Conservation (phyloP, 2,888 invertebrate species). For the Amitus sp. region DNA sequence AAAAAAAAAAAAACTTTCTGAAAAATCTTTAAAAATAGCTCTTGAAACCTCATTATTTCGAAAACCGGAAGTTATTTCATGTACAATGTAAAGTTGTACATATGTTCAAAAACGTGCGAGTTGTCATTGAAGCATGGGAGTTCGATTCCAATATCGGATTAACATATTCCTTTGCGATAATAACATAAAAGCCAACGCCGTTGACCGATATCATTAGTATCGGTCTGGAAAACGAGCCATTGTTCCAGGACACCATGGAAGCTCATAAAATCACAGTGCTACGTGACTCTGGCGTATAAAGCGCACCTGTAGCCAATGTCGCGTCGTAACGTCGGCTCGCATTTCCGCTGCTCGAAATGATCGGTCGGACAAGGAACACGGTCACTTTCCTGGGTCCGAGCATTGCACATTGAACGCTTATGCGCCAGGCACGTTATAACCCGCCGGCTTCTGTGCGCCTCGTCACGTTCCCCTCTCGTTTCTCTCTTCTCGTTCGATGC, state of each 20-base stretch:
- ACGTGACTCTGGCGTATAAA: slow-evolving; percentile 7
- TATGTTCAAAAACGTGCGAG: too few relatives aligned
- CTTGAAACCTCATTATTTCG: too few relatives aligned
- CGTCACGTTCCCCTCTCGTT: slow-evolving; percentile 14
- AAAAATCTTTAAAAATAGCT: too few relatives aligned
- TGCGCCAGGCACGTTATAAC: slow-evolving; percentile 17
- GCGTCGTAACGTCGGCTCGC: slow-evolving; percentile 11
- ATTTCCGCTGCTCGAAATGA: slow-evolving; percentile 35
- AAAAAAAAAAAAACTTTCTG: too few relatives aligned
- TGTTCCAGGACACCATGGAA: slow-evolving; percentile 2
- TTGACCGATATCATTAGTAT: slow-evolving; percentile 4
- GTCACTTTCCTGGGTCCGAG: slow-evolving; percentile 24
- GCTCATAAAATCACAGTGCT: slow-evolving; percentile 4
- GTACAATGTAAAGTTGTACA: too few relatives aligned
- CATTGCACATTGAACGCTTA: slow-evolving; percentile 12
- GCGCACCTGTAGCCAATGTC: slow-evolving; percentile 14
- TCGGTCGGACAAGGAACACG: slow-evolving; percentile 18
- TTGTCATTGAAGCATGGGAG: neutral
- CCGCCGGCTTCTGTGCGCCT: slow-evolving; percentile 24
- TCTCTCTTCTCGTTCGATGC: slow-evolving; percentile 31
- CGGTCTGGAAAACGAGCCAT: neutral
- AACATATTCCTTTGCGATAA: neutral
- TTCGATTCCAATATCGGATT: neutral
- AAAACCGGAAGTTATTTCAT: too few relatives aligned
- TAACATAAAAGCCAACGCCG: neutral